phyloP scores from a whole-genome alignment of 2,888 invertebrate species.

The Beris chalybata region DNA sequence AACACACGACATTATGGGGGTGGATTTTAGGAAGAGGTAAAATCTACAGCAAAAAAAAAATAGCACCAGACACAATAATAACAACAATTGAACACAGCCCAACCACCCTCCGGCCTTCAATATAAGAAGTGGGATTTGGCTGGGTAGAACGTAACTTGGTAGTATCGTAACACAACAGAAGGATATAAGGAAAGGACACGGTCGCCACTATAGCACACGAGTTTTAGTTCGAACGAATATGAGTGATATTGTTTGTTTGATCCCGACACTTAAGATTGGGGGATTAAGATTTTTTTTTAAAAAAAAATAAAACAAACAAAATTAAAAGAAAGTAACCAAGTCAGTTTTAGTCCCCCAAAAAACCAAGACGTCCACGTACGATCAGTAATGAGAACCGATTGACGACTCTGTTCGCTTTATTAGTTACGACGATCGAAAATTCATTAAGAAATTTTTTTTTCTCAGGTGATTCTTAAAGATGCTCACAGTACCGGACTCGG shows the following conservation, averaged over 20 bases:
- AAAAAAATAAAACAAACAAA: too few relatives aligned
- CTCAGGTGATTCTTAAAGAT: too few relatives aligned
- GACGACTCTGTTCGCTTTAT: conserved; percentile 6
- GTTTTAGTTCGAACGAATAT: conserved; percentile 12
- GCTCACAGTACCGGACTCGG: too few relatives aligned
- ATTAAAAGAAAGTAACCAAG: too few relatives aligned
- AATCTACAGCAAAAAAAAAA: conserved; percentile 18
- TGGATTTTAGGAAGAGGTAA: conserved; percentile 12
- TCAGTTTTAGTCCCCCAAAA: too few relatives aligned
- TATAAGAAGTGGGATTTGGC: conserved; percentile 24
- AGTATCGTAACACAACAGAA: not conserved
- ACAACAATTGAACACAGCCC: conserved; percentile 26
- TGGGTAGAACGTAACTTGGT: conserved; percentile 19
- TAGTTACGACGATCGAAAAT: too few relatives aligned
- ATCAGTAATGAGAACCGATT: conserved; percentile 14
- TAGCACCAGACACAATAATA: conserved; percentile 31
- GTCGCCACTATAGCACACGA: conserved; percentile 6
- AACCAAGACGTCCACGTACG: conserved; percentile 23
- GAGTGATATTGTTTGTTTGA: conserved; percentile 1
- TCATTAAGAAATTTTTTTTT: too few relatives aligned
- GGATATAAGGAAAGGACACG: conserved; percentile 15
- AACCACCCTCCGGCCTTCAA: conserved; percentile 28
- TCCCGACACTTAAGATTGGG: not conserved
- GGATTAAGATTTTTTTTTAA: not conserved
- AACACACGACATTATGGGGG: conserved; percentile 19